Percentiles rank a stretch among this genome's conserved stretches.
phyloP scores from a whole-genome alignment of 1,140 invertebrate genomes.

The Penaeus indicus region DNA sequence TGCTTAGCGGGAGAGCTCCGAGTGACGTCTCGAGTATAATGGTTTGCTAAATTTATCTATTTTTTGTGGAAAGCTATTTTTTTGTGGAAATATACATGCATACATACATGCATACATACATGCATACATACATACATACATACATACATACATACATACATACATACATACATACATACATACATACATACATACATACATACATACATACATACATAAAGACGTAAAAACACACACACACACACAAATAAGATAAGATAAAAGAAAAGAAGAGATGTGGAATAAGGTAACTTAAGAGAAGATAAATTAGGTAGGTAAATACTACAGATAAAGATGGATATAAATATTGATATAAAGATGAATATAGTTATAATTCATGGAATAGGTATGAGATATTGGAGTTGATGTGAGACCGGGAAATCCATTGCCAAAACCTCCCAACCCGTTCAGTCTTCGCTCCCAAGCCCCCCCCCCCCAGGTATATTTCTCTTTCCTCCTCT shows the following conservation, averaged over 20 bases:
- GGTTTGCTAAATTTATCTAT: no score
- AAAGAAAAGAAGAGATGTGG: no score
- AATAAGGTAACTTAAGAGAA: no score
- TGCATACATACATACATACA: constrained; percentile 22
- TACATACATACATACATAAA: not conserved
- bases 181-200: constrained; percentile 24
- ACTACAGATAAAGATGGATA: no score
- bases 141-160: not conserved
- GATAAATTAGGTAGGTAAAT: no score
- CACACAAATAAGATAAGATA: no score
- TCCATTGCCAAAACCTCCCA: not conserved
- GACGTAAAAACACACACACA: not conserved
- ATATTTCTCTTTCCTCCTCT: not conserved
- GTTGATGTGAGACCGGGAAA: not conserved
- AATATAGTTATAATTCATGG: no score
- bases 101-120: not conserved
- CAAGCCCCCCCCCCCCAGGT: not conserved
- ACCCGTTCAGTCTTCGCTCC: not conserved
- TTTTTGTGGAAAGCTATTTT: no score
- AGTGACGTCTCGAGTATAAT: no score
- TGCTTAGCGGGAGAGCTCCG: no score
- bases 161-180: not conserved
- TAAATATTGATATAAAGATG: no score
- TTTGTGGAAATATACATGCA: not conserved
- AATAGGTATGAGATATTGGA: not conserved